Evolutionary conservation across 2,888 invertebrate genomes (phyloP), one percentile per base, ranked within the genome.

Genomic region (Elegia similella): DNA sequence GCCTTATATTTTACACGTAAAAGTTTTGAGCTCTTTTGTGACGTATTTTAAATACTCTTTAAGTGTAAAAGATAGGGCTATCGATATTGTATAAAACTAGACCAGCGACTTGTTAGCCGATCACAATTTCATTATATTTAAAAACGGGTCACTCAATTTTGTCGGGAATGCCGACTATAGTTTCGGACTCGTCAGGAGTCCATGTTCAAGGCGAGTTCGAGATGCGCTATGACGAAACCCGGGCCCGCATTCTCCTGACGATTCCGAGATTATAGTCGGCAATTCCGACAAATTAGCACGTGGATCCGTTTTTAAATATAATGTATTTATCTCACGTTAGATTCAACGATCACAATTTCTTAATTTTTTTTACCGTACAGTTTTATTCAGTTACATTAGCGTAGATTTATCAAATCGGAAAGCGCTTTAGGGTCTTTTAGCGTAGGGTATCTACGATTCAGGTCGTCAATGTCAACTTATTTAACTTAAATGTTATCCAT

Each of bases 401-500:
- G 17, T 32, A 32, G 8, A 23, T 23, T 17, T 46, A 46, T 23
- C 23, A 32, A 23, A 46, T 48, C 32, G 30, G 13, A 48, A 48
- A 48, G 29, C 48, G 48, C 48, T 23, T 23, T 7, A 32, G 23
- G 46, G 23, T 46, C 46, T 10, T 46, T 50, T 34, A 50, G 50
- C 50, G 34, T 12, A 34, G 29, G 44, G 34, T 32, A 15, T 13
- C 48, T 48, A 48, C 16, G 34, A 13, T 38, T 12, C 34, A 12
- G 12, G 38, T 38, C 12, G 10, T 12, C 1, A n/a, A 12, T n/a
- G 38, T 38, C 38, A 38, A 38, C 38, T 38, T 38, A 5, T n/a
- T 38, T n/a, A n/a, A n/a, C n/a, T n/a, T n/a, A n/a, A 42, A 43
- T 38, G 32, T n/a, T 42, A 52, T 42, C 42, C 54, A 12, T 46